Percentiles rank a stretch among this genome's conserved stretches.
phyloP scores from a whole-genome alignment of 2,888 invertebrate genomes.

The Balanococcus diminutus region DNA sequence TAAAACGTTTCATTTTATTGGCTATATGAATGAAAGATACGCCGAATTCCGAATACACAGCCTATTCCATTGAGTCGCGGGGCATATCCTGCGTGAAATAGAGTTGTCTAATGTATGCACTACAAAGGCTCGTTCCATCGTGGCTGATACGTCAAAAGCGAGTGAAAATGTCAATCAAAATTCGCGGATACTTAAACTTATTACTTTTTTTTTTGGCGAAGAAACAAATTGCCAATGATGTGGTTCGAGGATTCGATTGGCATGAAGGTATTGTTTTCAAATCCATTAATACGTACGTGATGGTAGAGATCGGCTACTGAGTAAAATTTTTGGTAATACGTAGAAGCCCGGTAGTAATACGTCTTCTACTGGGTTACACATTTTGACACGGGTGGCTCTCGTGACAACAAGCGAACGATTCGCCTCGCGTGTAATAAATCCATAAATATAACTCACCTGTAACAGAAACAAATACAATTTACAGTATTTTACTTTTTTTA shows the following conservation, averaged over 20 bases:
- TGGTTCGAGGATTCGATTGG: not conserved
- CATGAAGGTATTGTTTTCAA: not conserved
- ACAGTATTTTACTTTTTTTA: conserved; percentile 44
- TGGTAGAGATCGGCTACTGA: too few relatives aligned
- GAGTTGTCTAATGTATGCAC: not conserved
- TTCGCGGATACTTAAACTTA: conserved; percentile 18
- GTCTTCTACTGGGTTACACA: not conserved
- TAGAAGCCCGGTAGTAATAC: not conserved
- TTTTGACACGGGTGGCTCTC: not conserved
- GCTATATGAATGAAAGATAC: conserved; percentile 13
- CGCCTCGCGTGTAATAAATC: conserved; percentile 45
- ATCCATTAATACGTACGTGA: not conserved
- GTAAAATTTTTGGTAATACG: too few relatives aligned
- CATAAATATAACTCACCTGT: conserved; percentile 51
- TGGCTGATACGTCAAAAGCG: not conserved
- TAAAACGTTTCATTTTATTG: not conserved
- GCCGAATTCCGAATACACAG: not conserved
- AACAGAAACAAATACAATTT: conserved; percentile 51
- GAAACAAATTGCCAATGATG: not conserved
- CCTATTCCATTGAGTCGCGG: not conserved
- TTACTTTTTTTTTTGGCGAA: not conserved
- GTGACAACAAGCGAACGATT: conserved; percentile 18
- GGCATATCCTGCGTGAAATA: conserved; percentile 12
- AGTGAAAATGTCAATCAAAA: conserved; percentile 30
- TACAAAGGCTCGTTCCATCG: conserved; percentile 12